phyloP scores from a whole-genome alignment of 2,888 invertebrate species.

The Conops quadrifasciatus region DNA sequence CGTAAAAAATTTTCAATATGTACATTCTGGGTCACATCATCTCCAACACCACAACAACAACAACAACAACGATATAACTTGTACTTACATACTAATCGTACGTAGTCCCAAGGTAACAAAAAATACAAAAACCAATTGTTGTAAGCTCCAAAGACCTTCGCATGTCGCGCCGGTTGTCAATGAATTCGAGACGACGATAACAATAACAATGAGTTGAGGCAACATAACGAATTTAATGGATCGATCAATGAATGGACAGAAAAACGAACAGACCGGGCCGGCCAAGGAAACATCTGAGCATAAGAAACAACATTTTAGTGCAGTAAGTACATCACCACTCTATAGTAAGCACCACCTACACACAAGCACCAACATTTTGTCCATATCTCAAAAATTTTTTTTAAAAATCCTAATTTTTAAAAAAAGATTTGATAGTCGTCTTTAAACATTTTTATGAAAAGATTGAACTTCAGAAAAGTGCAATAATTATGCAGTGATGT shows the following conservation, averaged over 20 bases:
- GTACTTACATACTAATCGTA: too few relatives aligned
- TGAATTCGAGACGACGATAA: conserved; percentile 17
- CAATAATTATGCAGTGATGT: too few relatives aligned
- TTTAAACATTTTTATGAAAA: too few relatives aligned
- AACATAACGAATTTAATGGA: conserved; percentile 1
- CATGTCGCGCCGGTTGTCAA: conserved; percentile 34
- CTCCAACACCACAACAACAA: not conserved
- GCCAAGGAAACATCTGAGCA: too few relatives aligned
- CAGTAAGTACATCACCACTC: not conserved
- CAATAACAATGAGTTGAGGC: conserved; percentile 9
- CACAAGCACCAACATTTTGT: too few relatives aligned
- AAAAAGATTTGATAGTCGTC: too few relatives aligned
- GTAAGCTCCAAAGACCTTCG: conserved; percentile 30
- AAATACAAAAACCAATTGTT: not conserved
- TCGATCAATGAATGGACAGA: not conserved
- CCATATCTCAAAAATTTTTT: too few relatives aligned
- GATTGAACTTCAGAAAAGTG: not conserved
- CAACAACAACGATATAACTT: not conserved
- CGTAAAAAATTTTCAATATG: too few relatives aligned
- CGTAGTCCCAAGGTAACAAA: conserved; percentile 31
- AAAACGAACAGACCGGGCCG: not conserved
- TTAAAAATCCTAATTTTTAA: too few relatives aligned
- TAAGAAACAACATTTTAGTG: too few relatives aligned
- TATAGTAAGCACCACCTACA: not conserved
- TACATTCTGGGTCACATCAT: too few relatives aligned